phyloP scores from a whole-genome alignment of 2,797 vertebrate species.

The Emydoidea blandingii region DNA sequence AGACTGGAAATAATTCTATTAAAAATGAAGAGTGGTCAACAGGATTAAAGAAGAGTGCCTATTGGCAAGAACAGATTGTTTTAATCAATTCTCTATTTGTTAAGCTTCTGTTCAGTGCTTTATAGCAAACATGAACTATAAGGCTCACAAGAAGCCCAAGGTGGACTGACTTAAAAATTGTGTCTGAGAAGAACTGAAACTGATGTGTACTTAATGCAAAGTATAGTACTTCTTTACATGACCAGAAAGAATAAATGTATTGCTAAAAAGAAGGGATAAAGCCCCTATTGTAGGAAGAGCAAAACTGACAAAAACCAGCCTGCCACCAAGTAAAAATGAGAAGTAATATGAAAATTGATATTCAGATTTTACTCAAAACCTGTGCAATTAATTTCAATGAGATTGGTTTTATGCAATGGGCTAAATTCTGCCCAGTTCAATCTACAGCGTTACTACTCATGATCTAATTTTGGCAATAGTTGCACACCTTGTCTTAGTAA shows the following conservation, averaged over 20 bases:
- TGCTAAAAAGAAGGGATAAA: not conserved
- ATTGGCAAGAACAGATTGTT: not conserved
- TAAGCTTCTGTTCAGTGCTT: not conserved
- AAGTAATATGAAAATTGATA: not conserved
- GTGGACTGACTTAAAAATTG: not conserved
- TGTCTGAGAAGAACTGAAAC: not conserved
- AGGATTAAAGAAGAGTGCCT: not conserved
- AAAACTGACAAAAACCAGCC: not conserved
- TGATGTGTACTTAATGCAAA: not conserved
- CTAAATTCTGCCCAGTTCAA: too few species aligned
- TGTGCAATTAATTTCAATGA: not conserved
- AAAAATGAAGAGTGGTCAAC: not conserved
- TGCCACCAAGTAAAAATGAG: not conserved
- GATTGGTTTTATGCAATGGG: too few species aligned
- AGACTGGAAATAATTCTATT: not conserved
- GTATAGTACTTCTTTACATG: not conserved
- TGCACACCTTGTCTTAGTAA: not conserved
- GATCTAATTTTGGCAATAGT: not conserved
- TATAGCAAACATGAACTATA: not conserved
- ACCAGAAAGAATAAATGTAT: not conserved
- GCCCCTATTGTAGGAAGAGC: not conserved
- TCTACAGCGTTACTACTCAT: not conserved
- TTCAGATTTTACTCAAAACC: not conserved
- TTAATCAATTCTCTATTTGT: not conserved
- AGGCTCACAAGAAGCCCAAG: not conserved